Base-by-base conservation (phyloP, 2,888 invertebrate species). In the Drosophila siamana region DNA sequence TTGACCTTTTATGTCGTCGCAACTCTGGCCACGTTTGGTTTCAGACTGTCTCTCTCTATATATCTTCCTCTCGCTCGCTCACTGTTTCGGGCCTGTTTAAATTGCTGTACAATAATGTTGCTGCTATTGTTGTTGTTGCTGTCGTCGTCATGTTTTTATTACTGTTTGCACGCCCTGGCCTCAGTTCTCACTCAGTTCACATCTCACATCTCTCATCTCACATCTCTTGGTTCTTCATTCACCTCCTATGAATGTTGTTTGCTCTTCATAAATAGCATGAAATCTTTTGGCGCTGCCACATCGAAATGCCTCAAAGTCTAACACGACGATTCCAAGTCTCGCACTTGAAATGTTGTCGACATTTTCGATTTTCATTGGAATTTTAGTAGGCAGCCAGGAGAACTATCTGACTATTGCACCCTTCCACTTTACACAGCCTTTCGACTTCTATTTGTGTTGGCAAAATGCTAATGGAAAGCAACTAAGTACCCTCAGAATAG, bases 181-280 rank as follows among this genome's bases (percentile, higher is more conserved):
- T 62, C 54, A 65, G 71, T 51, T 46, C 19, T 19, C 19, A 38
- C 69, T 61, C 61, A 69, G 55, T 59, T 66, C 59, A 36, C 36
- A 38, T 6, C 36, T 50, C 46, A 8, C 40, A 28, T 38, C n/a
- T 38, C 41, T 7, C 40, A 28, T 38, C n/a, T 38, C 65, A 33
- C 52, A 28, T 30, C 16, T 56, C 51, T 30, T 38, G 16, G 16
- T 15, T 44, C 26, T 47, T 59, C 56, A 59, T 65, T n/a, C 19
- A 8, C 8, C 36, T 33, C 4, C 50, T 65, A 30, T 7, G 52
- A 50, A 15, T 38, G 15, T 51, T 85, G 86, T 85, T 85, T 85
- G 88, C 79, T 78, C 88, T 74, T 85, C 88, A 85, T 88, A 85
- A 85, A 85, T 77, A 85, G 85, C 88, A 80, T 86, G 81, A 79